These are phyloP conservation scores for Poeciliopsis paucimaculata DNA, from an alignment of 2,797 vertebrate genomes.

Conservation along the genomic window DNA sequence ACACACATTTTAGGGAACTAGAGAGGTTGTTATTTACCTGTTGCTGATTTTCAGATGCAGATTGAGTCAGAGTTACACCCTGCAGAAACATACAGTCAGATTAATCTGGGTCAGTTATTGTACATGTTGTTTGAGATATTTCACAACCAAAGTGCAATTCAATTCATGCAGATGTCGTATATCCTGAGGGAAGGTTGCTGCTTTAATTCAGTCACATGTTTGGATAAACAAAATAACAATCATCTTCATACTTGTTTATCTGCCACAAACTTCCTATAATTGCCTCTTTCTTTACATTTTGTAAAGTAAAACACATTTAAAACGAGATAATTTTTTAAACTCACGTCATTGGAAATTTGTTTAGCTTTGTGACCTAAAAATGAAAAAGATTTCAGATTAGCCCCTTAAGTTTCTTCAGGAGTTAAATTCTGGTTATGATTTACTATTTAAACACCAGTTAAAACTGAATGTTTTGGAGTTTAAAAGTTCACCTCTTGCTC, in stretches of 20 bases:
- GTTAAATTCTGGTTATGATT: background rate
- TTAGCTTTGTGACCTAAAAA: slow-evolving; percentile 6
- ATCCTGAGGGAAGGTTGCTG: background rate
- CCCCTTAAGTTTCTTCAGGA: background rate
- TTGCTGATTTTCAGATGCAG: background rate
- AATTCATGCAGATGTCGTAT: background rate
- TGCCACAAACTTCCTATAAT: background rate
- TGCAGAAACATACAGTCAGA: background rate
- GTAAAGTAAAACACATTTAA: background rate
- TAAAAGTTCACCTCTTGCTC: background rate
- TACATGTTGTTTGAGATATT: background rate
- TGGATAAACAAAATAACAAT: background rate
- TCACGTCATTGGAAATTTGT: background rate
- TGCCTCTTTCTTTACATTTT: background rate
- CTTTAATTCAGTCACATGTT: background rate
- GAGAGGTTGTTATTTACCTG: background rate
- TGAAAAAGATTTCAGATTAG: background rate
- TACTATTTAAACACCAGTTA: no score
- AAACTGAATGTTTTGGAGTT: background rate
- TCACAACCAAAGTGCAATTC: background rate
- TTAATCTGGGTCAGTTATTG: background rate
- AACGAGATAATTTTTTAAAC: background rate
- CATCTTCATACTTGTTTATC: background rate
- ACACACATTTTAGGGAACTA: background rate
- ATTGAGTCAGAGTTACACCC: background rate